Conservation (phyloP, 1,140 invertebrate species). For the Manduca sexta region DNA sequence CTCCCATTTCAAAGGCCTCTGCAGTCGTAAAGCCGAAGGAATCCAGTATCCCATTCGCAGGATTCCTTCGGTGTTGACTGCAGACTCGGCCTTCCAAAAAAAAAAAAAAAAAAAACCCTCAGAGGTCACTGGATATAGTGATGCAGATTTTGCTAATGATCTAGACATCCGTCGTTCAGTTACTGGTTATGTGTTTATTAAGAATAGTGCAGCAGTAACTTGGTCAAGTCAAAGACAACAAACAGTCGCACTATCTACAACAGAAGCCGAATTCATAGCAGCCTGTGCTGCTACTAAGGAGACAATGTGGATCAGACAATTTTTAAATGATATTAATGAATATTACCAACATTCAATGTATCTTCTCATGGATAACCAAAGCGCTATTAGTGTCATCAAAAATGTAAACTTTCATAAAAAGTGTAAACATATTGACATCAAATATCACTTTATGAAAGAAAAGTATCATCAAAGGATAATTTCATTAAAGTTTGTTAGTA, state of each 20-base stretch:
- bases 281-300: constrained; percentile 17
- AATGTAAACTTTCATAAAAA: constrained; percentile 16
- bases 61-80: too few relatives aligned
- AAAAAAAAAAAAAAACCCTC: too few relatives aligned
- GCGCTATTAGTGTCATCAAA: constrained; percentile 12
- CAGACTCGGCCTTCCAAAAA: too few relatives aligned
- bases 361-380: constrained; percentile 17
- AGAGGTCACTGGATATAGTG: constrained; percentile 10
- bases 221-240: constrained; percentile 14
- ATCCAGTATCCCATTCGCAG: too few relatives aligned
- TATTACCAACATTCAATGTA: constrained; percentile 7
- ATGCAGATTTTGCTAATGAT: constrained; percentile 9
- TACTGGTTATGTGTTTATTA: constrained; percentile 14
- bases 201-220: constrained; percentile 16
- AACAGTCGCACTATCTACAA: constrained; percentile 14
- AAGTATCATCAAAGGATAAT: constrained; percentile 14
- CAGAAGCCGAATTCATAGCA: constrained; percentile 11
- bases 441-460: constrained; percentile 18
- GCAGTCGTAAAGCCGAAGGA: too few relatives aligned
- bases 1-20: too few relatives aligned
- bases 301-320: constrained; percentile 16
- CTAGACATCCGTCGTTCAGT: constrained; percentile 4
- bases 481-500: constrained; percentile 13
- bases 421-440: constrained; percentile 16
- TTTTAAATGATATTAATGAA: constrained; percentile 14